Evolutionary conservation across 2,797 vertebrate species (phyloP).

Genomic region (Uromys caudimaculatus): DNA sequence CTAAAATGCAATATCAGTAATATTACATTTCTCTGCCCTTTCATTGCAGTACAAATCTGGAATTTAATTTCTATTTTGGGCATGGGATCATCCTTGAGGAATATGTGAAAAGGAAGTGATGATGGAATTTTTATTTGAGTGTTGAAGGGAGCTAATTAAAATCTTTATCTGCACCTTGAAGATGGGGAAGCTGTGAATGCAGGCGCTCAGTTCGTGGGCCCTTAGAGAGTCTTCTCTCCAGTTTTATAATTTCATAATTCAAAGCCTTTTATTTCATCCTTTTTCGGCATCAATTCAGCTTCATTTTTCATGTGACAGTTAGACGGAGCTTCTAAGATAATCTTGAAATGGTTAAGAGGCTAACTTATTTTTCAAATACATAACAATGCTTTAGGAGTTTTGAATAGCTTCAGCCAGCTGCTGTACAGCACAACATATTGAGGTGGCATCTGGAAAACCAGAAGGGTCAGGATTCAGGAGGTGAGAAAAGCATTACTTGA

Average conservation of each 20-base stretch:
- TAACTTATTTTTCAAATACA: constrained; percentile 40
- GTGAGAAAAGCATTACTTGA: constrained; percentile 38
- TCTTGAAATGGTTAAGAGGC: constrained; percentile 43
- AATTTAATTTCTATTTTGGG: constrained; percentile 66
- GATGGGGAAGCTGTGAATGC: constrained; percentile 83
- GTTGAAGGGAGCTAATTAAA: constrained; percentile 91
- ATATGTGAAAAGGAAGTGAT: constrained; percentile 80
- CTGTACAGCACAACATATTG: not conserved
- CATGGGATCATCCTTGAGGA: constrained; percentile 66
- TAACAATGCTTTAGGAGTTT: constrained; percentile 56
- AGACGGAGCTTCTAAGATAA: constrained; percentile 45
- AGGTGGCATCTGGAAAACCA: not conserved
- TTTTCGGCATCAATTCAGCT: constrained; percentile 49
- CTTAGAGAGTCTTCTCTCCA: constrained; percentile 82
- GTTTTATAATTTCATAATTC: constrained; percentile 70
- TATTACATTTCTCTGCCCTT: not conserved
- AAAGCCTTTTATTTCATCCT: constrained; percentile 52
- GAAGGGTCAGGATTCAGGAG: constrained; percentile 45
- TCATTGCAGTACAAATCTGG: constrained; percentile 38
- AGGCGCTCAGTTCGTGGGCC: constrained; percentile 70
- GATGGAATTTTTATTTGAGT: constrained; percentile 86
- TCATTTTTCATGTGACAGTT: constrained; percentile 62
- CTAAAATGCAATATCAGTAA: not conserved
- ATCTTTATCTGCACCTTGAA: constrained; percentile 86
- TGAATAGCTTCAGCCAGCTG: constrained; percentile 52